A percentile compares a stretch with the other conserved stretches of the same genome.
phyloP scores from a whole-genome alignment of 2,113 vertebrate species.

The Pteruthius melanotis region DNA sequence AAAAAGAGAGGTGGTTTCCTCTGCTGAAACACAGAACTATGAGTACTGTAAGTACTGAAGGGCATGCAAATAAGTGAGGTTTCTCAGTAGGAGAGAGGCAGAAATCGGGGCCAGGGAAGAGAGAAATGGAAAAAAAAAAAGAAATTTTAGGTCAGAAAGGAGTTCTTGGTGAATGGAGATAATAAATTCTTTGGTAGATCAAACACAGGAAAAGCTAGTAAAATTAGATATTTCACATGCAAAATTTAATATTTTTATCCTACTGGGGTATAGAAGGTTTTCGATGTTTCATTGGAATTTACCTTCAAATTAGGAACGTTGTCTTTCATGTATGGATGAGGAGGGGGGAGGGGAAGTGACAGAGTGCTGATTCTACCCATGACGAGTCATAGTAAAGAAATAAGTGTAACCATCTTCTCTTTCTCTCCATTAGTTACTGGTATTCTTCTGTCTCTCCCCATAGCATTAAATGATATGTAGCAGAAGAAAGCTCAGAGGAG shows the following conservation, averaged over 20 bases:
- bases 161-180: background rate
- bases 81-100: background rate
- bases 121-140: background rate
- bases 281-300: background rate
- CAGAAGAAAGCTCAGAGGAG: background rate
- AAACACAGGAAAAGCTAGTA: background rate
- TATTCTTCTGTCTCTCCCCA: background rate
- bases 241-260: background rate
- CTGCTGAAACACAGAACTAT: background rate
- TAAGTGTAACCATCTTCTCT: background rate
- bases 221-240: background rate
- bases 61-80: background rate
- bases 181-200: background rate
- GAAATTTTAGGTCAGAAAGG: background rate
- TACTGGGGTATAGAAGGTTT: accelerated
- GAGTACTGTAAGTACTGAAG: background rate
- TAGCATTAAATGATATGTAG: background rate
- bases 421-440: background rate
- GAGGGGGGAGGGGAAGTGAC: background rate
- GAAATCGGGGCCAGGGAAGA: background rate
- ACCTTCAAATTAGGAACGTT: background rate
- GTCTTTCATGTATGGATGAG: background rate
- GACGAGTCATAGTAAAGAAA: background rate
- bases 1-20: background rate
- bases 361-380: background rate